Conservation (phyloP, 2,113 vertebrate genomes). For the Notechis scutatus region DNA sequence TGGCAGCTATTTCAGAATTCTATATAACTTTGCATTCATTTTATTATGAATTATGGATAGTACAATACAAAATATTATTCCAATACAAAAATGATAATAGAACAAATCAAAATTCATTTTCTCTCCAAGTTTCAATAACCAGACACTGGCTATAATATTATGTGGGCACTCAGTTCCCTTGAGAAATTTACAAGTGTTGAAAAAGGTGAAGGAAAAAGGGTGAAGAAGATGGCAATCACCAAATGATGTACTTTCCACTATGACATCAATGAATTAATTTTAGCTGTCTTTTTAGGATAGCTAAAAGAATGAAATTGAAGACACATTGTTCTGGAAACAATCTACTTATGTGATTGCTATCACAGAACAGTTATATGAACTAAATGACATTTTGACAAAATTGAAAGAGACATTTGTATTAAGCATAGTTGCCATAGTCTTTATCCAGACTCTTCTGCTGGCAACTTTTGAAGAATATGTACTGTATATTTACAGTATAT, state of each 20-base stretch:
- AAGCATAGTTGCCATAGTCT: not conserved
- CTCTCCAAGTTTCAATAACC: not conserved
- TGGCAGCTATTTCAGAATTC: not conserved
- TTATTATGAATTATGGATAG: not conserved
- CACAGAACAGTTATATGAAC: not conserved
- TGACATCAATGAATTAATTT: not conserved
- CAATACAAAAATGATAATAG: not conserved
- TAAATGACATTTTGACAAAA: not conserved
- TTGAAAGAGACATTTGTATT: conserved; percentile 1
- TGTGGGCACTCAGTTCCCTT: not conserved
- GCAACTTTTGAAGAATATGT: not conserved
- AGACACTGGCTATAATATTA: not conserved
- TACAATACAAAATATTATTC: not conserved
- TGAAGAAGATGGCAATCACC: not conserved
- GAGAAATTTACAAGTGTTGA: not conserved
- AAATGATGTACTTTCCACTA: not conserved
- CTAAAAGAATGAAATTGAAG: not conserved
- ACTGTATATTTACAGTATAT: not conserved
- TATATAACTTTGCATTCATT: not conserved
- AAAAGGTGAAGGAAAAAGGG: not conserved
- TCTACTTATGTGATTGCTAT: not conserved
- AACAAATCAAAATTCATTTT: not conserved
- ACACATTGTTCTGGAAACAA: not conserved
- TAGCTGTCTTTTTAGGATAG: not conserved
- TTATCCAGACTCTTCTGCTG: not conserved